Base-by-base conservation (phyloP, 1,140 invertebrate species). In the Aphelenchoides besseyi region DNA sequence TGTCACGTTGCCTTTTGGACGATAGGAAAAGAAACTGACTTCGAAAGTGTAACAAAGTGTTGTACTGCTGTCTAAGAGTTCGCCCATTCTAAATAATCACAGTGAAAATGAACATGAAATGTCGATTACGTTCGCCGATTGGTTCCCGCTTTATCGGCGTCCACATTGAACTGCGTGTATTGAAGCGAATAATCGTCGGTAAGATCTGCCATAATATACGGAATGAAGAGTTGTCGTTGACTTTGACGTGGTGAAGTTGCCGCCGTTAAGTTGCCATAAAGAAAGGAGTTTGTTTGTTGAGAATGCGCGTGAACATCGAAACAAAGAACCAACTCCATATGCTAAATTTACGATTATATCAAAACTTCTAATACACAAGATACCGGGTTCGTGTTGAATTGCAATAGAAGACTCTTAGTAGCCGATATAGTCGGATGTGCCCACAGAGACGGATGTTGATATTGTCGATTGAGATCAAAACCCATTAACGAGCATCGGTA, bases 241-340 rank as follows among this genome's bases (percentile, higher is more conserved):
- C 91, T 91, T 81, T 91, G 90, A 85, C 92, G 92, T 3, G 93
- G 92, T 84, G 97, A 93, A 74, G 96, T 94, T 80, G 63, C 23
- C 94, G 28, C 28, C 1, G 64, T 97, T 0, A 92, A 91, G 86
- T 96, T 97, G 3, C 95, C 95, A 82, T 95, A 94, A 71, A 98
- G 90, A 86, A 98, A 52, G 37, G 92, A 90, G 18, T 95, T 95
- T 80, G 92, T 91, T 52, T 94, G 75, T 61, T 88, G 95, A 0
- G 91, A 90, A 83, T 97, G 94, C 3, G 93, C 92, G 85, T 98
- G 95, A 23, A 98, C 87, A 86, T 98, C 76, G 30, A 83, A 68
- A 52, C 69, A 74, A 26, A 79, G 33, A 9, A 36, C 36, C 30
- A 78, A 30, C 54, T 84, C 75, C 1, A 69, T 32, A 28, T 71